These are phyloP conservation scores for Macrobrachium nipponense DNA, from an alignment of 1,140 invertebrate species.

Conservation along the genomic window DNA sequence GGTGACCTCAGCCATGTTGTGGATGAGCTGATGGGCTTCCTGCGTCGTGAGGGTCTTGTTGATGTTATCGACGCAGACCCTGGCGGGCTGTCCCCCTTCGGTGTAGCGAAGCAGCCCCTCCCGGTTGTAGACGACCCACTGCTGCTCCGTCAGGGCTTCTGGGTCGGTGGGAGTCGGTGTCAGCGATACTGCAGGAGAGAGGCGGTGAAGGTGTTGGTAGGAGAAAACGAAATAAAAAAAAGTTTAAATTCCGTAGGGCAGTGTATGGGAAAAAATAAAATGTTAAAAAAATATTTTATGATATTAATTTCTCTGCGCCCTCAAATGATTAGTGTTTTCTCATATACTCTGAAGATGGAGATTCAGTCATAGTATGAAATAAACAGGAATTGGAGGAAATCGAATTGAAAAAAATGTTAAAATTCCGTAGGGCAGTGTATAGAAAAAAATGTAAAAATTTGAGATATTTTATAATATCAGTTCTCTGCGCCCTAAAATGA, in stretches of 20 bases:
- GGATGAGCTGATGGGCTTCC: conserved; percentile 72
- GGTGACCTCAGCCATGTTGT: conserved; percentile 80
- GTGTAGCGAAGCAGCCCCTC: conserved; percentile 84
- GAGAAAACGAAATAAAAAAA: not conserved
- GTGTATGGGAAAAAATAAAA: too few species aligned
- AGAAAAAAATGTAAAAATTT: too few species aligned
- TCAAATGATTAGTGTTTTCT: too few species aligned
- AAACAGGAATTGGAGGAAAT: too few species aligned
- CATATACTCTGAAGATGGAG: too few species aligned
- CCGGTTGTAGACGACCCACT: conserved; percentile 63
- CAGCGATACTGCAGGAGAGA: conserved; percentile 74
- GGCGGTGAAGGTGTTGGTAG: not conserved
- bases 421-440: not conserved
- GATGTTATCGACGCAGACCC: conserved; percentile 82
- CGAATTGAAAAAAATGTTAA: not conserved
- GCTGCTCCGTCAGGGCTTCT: conserved; percentile 55
- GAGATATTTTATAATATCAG: too few species aligned
- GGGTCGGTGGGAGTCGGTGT: conserved; percentile 67
- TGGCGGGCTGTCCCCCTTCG: conserved; percentile 83
- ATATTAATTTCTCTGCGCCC: too few species aligned
- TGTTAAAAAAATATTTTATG: too few species aligned
- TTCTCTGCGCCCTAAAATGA: too few species aligned
- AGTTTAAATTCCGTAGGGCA: not conserved
- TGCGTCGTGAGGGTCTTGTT: conserved; percentile 71
- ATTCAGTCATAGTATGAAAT: too few species aligned